phyloP scores from a whole-genome alignment of 1,140 invertebrate genomes.

The Oryctes rhinoceros region DNA sequence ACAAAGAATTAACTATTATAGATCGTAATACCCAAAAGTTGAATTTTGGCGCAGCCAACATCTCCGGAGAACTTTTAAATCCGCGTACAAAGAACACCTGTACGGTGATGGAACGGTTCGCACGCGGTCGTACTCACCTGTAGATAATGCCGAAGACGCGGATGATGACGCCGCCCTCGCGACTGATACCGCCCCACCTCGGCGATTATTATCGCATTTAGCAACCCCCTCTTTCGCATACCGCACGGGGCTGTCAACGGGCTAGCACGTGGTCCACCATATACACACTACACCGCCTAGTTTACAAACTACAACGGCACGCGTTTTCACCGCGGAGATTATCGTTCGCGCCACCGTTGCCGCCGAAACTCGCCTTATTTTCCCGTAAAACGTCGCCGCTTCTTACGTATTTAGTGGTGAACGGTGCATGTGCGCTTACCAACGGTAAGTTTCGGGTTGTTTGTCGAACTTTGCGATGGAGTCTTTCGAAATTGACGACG shows the following conservation, averaged over 20 bases:
- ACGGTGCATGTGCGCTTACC: constrained; percentile 30
- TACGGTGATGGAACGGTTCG: not conserved
- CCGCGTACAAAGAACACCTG: constrained; percentile 36
- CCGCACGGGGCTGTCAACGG: constrained; percentile 45
- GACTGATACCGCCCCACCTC: constrained; percentile 47
- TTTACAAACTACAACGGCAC: constrained; percentile 4
- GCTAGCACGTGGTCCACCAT: constrained; percentile 45
- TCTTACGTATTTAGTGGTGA: too few species aligned
- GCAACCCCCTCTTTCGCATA: constrained; percentile 46
- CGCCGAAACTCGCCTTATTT: too few species aligned
- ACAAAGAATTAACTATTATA: too few species aligned
- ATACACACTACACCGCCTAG: not conserved
- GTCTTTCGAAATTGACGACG: not conserved
- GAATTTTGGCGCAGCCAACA: not conserved
- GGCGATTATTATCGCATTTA: constrained; percentile 51
- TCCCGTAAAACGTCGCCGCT: too few species aligned
- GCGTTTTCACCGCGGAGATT: not conserved
- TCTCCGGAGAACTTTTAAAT: constrained; percentile 16
- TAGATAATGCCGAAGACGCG: constrained; percentile 38
- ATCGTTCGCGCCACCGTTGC: too few species aligned
- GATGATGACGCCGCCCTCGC: constrained; percentile 44
- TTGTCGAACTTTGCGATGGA: not conserved
- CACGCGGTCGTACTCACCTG: constrained; percentile 42
- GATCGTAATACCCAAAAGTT: too few species aligned
- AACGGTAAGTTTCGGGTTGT: not conserved